phyloP scores from a whole-genome alignment of 2,888 invertebrate genomes.

The Incurvaria masculella region DNA sequence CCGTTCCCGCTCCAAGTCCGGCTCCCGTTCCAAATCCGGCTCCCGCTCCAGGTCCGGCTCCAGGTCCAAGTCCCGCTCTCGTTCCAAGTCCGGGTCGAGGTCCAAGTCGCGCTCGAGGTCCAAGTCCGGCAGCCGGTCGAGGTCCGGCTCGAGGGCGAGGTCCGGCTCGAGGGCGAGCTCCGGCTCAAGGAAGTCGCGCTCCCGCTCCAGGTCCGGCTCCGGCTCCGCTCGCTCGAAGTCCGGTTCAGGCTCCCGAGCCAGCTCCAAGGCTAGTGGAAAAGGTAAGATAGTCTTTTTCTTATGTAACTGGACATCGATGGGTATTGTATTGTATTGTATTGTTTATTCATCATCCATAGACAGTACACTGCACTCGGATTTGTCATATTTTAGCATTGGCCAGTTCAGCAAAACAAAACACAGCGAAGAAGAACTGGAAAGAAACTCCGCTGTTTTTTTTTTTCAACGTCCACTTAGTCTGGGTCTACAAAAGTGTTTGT shows the following conservation, averaged over 20 bases:
- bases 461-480: too few relatives aligned
- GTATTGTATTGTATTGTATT: too few relatives aligned
- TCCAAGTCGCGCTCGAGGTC: slow-evolving; percentile 19
- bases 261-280: slow-evolving; percentile 21
- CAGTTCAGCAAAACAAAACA: too few relatives aligned
- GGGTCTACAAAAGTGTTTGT: too few relatives aligned
- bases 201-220: slow-evolving; percentile 7
- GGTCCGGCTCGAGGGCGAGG: slow-evolving; percentile 20
- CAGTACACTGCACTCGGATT: too few relatives aligned
- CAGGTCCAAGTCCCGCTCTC: slow-evolving; percentile 31
- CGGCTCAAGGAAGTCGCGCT: slow-evolving; percentile 1
- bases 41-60: slow-evolving; percentile 30
- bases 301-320: too few relatives aligned
- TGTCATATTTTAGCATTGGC: too few relatives aligned
- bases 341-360: too few relatives aligned
- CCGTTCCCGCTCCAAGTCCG: slow-evolving; percentile 25
- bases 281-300: too few relatives aligned
- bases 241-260: slow-evolving; percentile 21
- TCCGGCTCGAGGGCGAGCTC: slow-evolving; percentile 16
- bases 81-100: slow-evolving; percentile 20
- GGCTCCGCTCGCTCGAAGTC: slow-evolving; percentile 30
- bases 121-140: slow-evolving; percentile 25
- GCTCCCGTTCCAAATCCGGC: slow-evolving; percentile 21
- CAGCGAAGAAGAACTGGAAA: too few relatives aligned
- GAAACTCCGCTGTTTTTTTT: too few relatives aligned